A percentile compares a stretch with the other conserved stretches of the same genome.
phyloP scores from a whole-genome alignment of 1,140 invertebrate species.

The Drosophila melanogaster region DNA sequence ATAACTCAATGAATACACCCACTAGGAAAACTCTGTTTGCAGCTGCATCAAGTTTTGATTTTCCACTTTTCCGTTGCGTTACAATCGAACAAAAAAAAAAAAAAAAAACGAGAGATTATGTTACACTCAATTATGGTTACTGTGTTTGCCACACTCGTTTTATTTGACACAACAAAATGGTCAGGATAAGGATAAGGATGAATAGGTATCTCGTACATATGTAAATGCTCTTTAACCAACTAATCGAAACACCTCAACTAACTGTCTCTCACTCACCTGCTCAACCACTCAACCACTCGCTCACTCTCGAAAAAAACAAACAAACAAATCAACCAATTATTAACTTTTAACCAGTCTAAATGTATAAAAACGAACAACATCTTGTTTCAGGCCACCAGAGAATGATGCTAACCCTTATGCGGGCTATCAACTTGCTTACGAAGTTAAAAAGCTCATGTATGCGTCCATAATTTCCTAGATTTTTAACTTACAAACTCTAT shows the following conservation, averaged over 20 bases:
- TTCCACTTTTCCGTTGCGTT: constrained; percentile 38
- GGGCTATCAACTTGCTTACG: constrained; percentile 99
- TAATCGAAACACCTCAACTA: constrained; percentile 56
- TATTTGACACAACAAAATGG: constrained; percentile 26
- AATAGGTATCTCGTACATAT: constrained; percentile 54
- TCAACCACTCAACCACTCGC: constrained; percentile 24
- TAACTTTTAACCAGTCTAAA: constrained; percentile 70
- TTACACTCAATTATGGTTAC: constrained; percentile 34
- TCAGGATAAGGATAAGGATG: constrained; percentile 8
- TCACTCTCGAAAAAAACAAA: constrained; percentile 31
- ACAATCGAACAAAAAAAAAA: constrained; percentile 24
- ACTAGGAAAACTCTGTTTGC: constrained; percentile 28
- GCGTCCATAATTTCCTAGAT: constrained; percentile 87
- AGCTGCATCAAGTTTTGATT: constrained; percentile 41
- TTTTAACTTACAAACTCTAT: constrained; percentile 62
- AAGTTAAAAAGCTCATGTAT: constrained; percentile 99
- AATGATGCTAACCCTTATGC: constrained; percentile 93
- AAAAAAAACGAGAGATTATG: constrained; percentile 4
- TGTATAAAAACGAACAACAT: constrained; percentile 82
- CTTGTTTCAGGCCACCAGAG: constrained; percentile 92
- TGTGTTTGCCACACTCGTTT: constrained; percentile 32
- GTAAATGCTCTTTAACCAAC: constrained; percentile 74
- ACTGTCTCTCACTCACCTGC: constrained; percentile 56
- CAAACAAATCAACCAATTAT: constrained; percentile 36
- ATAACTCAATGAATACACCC: constrained; percentile 45